phyloP scores from a whole-genome alignment of 2,888 invertebrate genomes.

The Temnothorax unifasciatus region DNA sequence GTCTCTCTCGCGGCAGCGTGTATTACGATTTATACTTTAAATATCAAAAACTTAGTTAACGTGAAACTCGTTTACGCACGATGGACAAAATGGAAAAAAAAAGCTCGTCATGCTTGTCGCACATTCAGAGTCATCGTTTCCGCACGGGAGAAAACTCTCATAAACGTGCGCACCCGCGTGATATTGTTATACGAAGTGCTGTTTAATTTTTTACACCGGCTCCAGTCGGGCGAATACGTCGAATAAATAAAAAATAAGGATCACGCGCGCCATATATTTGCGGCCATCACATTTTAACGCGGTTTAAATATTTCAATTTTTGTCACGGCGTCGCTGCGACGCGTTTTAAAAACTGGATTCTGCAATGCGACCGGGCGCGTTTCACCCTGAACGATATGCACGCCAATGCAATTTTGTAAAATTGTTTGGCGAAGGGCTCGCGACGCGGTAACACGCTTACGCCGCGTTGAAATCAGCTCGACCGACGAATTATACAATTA shows the following conservation, averaged over 20 bases:
- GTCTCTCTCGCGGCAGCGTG: not conserved
- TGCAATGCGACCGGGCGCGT: conserved; percentile 14
- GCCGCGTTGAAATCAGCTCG: not conserved
- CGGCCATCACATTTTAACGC: conserved; percentile 47
- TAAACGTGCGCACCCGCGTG: conserved; percentile 30
- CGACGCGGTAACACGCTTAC: conserved; percentile 14
- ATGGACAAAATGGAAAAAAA: conserved; percentile 41
- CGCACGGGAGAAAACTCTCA: conserved; percentile 20
- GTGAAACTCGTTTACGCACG: conserved; percentile 31
- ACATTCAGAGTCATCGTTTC: conserved; percentile 46
- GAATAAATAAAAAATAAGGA: conserved; percentile 52
- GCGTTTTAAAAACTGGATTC: conserved; percentile 42
- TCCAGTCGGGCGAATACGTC: conserved; percentile 27
- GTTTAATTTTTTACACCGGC: conserved; percentile 54
- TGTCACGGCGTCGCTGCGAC: not conserved
- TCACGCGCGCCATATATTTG: conserved; percentile 37
- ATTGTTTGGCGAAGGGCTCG: conserved; percentile 36
- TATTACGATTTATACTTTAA: conserved; percentile 32
- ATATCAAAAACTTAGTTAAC: conserved; percentile 50
- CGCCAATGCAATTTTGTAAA: conserved; percentile 36
- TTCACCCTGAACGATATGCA: conserved; percentile 30
- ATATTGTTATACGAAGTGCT: conserved; percentile 53
- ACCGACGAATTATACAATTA: not conserved
- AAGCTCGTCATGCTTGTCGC: conserved; percentile 34
- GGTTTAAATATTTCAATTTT: conserved; percentile 58